These are phyloP conservation scores for Myanophis thanlyinensis DNA, from an alignment of 2,113 vertebrate genomes.

Conservation along the genomic window DNA sequence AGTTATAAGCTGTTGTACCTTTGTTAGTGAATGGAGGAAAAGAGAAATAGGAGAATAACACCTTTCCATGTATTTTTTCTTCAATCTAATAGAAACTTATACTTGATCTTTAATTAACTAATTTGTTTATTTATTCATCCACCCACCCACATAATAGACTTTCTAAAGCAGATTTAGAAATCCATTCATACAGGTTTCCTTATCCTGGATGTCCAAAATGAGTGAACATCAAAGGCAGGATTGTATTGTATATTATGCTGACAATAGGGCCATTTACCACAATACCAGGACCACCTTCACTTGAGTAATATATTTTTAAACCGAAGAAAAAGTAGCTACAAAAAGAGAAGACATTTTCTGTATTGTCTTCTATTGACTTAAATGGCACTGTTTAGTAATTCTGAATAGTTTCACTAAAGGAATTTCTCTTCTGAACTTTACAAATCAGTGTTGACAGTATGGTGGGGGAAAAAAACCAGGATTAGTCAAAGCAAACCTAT, in stretches of 20 bases:
- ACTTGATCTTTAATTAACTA: not conserved
- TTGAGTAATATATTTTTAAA: not conserved
- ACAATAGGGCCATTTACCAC: not conserved
- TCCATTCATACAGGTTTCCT: not conserved
- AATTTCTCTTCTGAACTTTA: not conserved
- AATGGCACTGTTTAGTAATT: not conserved
- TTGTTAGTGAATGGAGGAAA: not conserved
- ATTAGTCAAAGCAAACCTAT: not conserved
- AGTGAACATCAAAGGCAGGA: not conserved
- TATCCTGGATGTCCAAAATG: not conserved
- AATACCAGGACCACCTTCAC: not conserved
- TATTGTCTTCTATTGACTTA: not conserved
- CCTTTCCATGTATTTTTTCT: not conserved
- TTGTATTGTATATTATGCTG: not conserved
- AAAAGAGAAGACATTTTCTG: not conserved
- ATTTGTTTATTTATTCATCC: not conserved
- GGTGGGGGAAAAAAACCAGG: not conserved
- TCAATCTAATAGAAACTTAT: not conserved
- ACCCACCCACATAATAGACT: not conserved
- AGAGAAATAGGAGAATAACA: not conserved
- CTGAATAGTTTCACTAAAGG: not conserved
- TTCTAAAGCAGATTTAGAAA: not conserved
- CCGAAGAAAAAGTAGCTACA: not conserved
- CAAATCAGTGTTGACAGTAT: not conserved
- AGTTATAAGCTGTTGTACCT: not conserved